A percentile compares a stretch with the other conserved stretches of the same genome.
Evolutionary conservation across 2,797 vertebrate genomes (phyloP).

Genomic region (Phylloscopus collybita): DNA sequence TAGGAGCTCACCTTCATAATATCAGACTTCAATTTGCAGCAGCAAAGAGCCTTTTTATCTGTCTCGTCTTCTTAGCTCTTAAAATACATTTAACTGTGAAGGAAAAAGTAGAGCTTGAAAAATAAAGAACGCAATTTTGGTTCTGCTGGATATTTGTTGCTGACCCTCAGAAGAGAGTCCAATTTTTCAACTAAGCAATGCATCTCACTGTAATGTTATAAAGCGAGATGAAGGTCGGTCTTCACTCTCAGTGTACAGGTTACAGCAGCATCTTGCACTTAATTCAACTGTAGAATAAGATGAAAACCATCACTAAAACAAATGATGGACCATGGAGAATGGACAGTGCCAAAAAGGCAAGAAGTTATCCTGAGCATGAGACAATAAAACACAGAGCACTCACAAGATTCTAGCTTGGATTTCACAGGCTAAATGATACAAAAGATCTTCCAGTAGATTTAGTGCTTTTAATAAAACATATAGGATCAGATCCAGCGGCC

Average conservation of each 20-base stretch:
- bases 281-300: background rate
- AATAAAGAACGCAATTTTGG: background rate
- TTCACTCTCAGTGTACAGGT: background rate
- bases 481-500: background rate
- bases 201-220: background rate
- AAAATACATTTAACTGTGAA: background rate
- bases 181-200: background rate
- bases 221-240: background rate
- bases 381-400: background rate
- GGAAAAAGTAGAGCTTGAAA: background rate
- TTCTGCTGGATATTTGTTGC: background rate
- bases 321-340: background rate
- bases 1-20: constrained; percentile 12
- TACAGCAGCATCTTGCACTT: background rate
- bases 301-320: background rate
- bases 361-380: background rate
- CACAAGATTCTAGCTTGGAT: background rate
- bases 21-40: background rate
- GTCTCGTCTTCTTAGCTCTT: constrained; percentile 26
- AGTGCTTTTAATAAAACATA: background rate
- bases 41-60: constrained; percentile 2
- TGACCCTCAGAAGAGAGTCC: background rate
- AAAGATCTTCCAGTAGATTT: background rate
- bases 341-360: background rate
- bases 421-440: background rate